Percentiles rank a stretch among this genome's conserved stretches.
These are phyloP conservation scores for Notechis scutatus DNA, from an alignment of 2,113 vertebrate species.

Conservation along the genomic window DNA sequence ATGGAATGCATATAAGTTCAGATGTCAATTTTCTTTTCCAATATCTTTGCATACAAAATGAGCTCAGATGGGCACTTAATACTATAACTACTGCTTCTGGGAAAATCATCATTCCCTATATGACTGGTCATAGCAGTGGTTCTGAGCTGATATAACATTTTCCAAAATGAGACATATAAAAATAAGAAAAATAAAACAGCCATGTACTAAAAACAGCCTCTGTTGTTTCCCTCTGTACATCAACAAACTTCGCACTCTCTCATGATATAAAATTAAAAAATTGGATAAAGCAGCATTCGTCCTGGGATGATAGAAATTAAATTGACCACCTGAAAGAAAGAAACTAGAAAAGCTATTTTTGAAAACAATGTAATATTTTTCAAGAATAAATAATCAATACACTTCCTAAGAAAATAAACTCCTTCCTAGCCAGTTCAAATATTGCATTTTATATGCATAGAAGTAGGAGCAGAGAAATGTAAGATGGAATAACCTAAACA, in stretches of 20 bases:
- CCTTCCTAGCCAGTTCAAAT: constrained; percentile 33
- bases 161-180: background rate
- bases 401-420: constrained; percentile 44
- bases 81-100: background rate
- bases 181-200: background rate
- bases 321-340: constrained; percentile 46
- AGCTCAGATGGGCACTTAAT: background rate
- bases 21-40: background rate
- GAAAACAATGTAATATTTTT: constrained; percentile 32
- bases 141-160: background rate
- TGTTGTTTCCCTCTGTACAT: background rate
- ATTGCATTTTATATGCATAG: constrained; percentile 35
- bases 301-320: constrained; percentile 40
- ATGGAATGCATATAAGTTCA: background rate
- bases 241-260: background rate
- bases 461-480: constrained; percentile 22
- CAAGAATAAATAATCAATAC: constrained; percentile 53
- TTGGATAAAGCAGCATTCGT: constrained; percentile 28
- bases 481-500: background rate
- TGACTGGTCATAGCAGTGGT: background rate
- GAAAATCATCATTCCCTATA: background rate
- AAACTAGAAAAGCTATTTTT: constrained; percentile 47
- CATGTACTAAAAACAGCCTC: background rate
- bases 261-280: background rate
- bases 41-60: background rate